phyloP scores from a whole-genome alignment of 1,140 invertebrate genomes.

The Papilio dardanus region DNA sequence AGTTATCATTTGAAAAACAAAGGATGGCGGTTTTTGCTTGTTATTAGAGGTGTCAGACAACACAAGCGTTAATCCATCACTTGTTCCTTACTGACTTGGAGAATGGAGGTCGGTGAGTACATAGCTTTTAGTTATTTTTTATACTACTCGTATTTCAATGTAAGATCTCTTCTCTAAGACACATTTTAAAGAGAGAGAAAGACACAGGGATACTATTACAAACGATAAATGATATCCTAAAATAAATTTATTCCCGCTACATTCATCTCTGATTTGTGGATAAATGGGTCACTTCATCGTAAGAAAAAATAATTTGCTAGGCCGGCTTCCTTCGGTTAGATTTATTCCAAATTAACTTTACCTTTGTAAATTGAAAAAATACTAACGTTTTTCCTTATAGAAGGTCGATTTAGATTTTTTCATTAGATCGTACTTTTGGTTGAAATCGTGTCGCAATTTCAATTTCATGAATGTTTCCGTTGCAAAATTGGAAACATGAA shows the following conservation, averaged over 20 bases:
- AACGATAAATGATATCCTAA: not conserved
- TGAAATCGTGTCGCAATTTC: slow-evolving; percentile 1
- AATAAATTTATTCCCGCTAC: not conserved
- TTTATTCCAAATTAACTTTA: slow-evolving; percentile 11
- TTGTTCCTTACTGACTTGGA: slow-evolving; percentile 13
- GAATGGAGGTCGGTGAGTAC: not conserved
- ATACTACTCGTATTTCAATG: not conserved
- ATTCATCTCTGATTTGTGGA: slow-evolving; percentile 13
- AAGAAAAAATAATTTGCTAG: slow-evolving; percentile 15
- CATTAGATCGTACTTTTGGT: not conserved
- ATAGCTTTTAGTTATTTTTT: not conserved
- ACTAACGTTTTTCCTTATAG: not conserved
- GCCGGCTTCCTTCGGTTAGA: slow-evolving; percentile 1
- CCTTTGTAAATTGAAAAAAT: slow-evolving; percentile 18
- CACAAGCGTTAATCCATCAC: slow-evolving; percentile 3
- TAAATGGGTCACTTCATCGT: slow-evolving; percentile 6
- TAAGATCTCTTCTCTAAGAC: not conserved
- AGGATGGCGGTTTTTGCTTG: not conserved
- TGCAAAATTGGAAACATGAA: not conserved
- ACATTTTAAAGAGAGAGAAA: not conserved
- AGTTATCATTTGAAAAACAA: not conserved
- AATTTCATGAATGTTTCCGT: not conserved
- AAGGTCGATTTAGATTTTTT: slow-evolving; percentile 7
- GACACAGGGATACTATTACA: not conserved
- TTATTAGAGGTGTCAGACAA: slow-evolving; percentile 20